phyloP scores from a whole-genome alignment of 2,888 invertebrate species.

The Megalurothrips usitatus region DNA sequence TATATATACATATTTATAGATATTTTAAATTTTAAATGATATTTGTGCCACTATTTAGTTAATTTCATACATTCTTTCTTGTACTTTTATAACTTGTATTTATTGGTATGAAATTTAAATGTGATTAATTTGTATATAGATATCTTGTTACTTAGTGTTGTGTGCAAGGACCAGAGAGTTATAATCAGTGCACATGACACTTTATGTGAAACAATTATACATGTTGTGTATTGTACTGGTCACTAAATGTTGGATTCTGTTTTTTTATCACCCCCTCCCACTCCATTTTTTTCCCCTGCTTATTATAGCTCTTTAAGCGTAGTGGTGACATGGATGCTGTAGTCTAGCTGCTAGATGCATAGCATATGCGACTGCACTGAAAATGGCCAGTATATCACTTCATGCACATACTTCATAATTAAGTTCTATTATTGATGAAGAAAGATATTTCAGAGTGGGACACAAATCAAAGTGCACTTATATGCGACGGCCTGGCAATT shows the following conservation, averaged over 20 bases:
- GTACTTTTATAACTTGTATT: slow-evolving; percentile 20
- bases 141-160: not conserved
- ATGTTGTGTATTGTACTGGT: slow-evolving; percentile 26
- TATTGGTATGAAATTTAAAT: not conserved
- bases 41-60: slow-evolving; percentile 25
- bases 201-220: slow-evolving; percentile 3
- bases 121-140: slow-evolving; percentile 7
- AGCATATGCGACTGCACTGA: too few species aligned
- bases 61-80: slow-evolving; percentile 27
- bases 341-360: too few species aligned
- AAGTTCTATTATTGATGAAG: too few species aligned
- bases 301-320: not conserved
- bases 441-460: too few species aligned
- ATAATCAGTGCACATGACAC: not conserved
- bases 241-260: not conserved
- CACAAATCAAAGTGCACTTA: too few species aligned
- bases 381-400: too few species aligned
- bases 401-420: too few species aligned
- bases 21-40: slow-evolving; percentile 12
- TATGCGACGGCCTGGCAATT: too few species aligned
- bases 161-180: slow-evolving; percentile 4
- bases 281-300: not conserved
- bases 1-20: slow-evolving; percentile 20
- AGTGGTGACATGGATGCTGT: too few species aligned
- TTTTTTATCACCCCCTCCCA: not conserved